phyloP scores from a whole-genome alignment of 2,113 vertebrate genomes.

The Vidua chalybeata region DNA sequence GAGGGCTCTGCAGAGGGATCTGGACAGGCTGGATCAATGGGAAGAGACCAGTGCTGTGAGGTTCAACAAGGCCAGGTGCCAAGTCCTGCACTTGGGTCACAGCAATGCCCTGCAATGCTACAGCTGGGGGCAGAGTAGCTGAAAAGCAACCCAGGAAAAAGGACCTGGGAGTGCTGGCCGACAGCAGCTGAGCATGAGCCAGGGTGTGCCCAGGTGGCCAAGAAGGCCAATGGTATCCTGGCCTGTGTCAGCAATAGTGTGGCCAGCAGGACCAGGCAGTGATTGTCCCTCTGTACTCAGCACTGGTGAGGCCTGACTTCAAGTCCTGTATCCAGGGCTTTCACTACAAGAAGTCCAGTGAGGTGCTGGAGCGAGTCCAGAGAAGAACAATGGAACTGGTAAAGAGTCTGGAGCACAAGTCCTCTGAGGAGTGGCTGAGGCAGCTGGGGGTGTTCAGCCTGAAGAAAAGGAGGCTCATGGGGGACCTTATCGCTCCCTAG shows the following conservation, averaged over 20 bases:
- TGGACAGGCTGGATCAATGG: background rate
- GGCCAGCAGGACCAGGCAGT: background rate
- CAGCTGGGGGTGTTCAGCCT: background rate
- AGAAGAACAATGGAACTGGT: accelerated
- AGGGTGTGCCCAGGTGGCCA: background rate
- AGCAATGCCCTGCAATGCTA: background rate
- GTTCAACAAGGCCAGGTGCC: background rate
- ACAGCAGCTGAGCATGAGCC: background rate
- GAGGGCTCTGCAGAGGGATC: background rate
- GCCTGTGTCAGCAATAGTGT: background rate
- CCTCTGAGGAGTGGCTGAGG: accelerated
- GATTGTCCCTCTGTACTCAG: background rate
- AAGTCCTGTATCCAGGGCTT: background rate
- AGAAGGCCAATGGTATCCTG: background rate
- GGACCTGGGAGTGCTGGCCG: accelerated
- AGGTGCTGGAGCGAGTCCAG: accelerated
- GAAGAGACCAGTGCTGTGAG: background rate
- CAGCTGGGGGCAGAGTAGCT: background rate
- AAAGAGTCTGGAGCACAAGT: background rate
- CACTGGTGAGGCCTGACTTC: background rate
- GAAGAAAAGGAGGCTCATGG: background rate
- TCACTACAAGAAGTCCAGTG: background rate
- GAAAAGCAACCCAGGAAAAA: background rate
- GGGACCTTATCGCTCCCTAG: accelerated
- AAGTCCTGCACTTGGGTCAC: background rate